These are phyloP conservation scores for Hemicrepidius hirtus DNA, from an alignment of 2,888 invertebrate species.

Conservation along the genomic window DNA sequence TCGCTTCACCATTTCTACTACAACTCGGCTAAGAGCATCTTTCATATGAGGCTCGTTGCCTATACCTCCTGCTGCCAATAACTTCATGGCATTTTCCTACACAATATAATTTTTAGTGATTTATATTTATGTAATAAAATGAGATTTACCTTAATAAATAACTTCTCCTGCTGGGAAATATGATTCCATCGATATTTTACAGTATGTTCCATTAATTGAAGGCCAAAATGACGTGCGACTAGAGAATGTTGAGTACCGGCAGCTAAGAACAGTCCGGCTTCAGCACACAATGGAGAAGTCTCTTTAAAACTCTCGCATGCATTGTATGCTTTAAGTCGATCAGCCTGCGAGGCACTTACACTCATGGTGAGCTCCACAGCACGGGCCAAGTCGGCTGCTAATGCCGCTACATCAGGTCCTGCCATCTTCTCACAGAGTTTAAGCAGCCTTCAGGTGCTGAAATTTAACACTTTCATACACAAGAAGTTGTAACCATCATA, in stretches of 20 bases:
- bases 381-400: conserved; percentile 85
- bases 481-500: conserved; percentile 42
- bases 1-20: conserved; percentile 96
- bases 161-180: conserved; percentile 89
- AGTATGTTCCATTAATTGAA: conserved; percentile 94
- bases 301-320: conserved; percentile 91
- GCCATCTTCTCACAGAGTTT: conserved; percentile 66
- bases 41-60: conserved; percentile 86
- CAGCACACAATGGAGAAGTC: conserved; percentile 90
- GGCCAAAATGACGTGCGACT: conserved; percentile 91
- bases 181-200: conserved; percentile 95
- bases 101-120: conserved; percentile 34
- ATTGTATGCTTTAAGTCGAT: conserved; percentile 87
- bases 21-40: conserved; percentile 90
- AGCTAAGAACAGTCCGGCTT: conserved; percentile 88
- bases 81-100: conserved; percentile 91
- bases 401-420: conserved; percentile 78
- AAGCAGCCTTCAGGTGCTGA: conserved; percentile 39
- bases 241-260: conserved; percentile 84
- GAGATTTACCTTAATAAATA: conserved; percentile 84
- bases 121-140: neutral
- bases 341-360: conserved; percentile 83
- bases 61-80: conserved; percentile 85
- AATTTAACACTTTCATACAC: conserved; percentile 28
- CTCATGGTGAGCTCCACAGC: conserved; percentile 90